A percentile compares a stretch with the other conserved stretches of the same genome.
Evolutionary conservation across 2,888 invertebrate genomes (phyloP).

Genomic region (Pheosia gnoma): DNA sequence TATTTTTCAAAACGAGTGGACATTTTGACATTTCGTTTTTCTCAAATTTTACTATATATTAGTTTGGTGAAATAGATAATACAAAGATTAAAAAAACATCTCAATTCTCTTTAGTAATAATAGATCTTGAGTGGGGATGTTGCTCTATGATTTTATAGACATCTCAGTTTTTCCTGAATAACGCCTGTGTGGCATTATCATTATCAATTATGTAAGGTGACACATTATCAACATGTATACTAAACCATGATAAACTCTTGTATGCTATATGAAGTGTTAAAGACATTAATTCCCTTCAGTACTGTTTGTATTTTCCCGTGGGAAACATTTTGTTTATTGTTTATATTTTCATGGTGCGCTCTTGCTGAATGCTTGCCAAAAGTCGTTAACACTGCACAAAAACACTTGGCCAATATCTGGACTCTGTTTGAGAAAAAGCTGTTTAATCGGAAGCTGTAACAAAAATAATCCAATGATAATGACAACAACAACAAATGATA

Average conservation of each 20-base stretch:
- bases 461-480: conserved; percentile 18
- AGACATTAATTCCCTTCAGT: conserved; percentile 40
- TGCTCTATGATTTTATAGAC: no score
- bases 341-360: conserved; percentile 59
- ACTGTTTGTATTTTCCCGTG: conserved; percentile 50
- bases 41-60: no score
- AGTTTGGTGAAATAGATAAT: no score
- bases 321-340: conserved; percentile 74
- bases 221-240: background rate
- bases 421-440: conserved; percentile 28
- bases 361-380: conserved; percentile 64
- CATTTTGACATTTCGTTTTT: no score
- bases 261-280: conserved; percentile 10
- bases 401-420: conserved; percentile 67
- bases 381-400: conserved; percentile 72
- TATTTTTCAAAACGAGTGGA: no score
- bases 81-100: no score
- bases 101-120: no score
- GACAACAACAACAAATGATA: background rate
- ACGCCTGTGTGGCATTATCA: no score
- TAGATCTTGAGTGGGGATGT: no score
- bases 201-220: no score
- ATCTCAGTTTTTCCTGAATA: no score
- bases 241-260: background rate
- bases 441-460: conserved; percentile 29